phyloP scores from a whole-genome alignment of 2,888 invertebrate genomes.

The Busseola fusca region DNA sequence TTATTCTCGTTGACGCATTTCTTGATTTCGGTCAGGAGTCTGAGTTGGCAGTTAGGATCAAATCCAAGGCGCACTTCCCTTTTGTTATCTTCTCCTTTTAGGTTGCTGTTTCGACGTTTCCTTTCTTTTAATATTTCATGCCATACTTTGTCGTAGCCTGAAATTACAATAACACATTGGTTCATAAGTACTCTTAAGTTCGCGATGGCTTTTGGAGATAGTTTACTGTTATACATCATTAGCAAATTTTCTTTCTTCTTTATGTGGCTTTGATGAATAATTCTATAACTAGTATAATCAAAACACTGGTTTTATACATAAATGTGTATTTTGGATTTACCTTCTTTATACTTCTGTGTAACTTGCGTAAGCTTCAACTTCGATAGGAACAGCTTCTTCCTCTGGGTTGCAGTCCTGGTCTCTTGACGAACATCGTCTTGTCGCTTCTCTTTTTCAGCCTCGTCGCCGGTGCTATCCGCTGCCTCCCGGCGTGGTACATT shows the following conservation, averaged over 20 bases:
- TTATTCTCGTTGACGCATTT: slow-evolving; percentile 84
- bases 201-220: no score
- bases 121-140: slow-evolving; percentile 90
- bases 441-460: slow-evolving; percentile 2
- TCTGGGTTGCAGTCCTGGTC: slow-evolving; percentile 69
- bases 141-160: slow-evolving; percentile 91
- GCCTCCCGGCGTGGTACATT: slow-evolving; percentile 68
- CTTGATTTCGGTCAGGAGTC: slow-evolving; percentile 83
- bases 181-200: not conserved
- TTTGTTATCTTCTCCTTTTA: slow-evolving; percentile 59
- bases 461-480: slow-evolving; percentile 39
- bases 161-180: slow-evolving; percentile 60
- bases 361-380: slow-evolving; percentile 89
- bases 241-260: not conserved
- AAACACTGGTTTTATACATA: not conserved
- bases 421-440: slow-evolving; percentile 50
- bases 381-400: slow-evolving; percentile 90
- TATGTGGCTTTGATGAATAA: not conserved
- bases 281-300: not conserved
- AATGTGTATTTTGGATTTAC: slow-evolving; percentile 74
- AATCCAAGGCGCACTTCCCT: slow-evolving; percentile 66
- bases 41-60: slow-evolving; percentile 77
- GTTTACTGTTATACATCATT: not conserved
- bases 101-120: slow-evolving; percentile 86
- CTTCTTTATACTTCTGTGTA: slow-evolving; percentile 88